phyloP scores from a whole-genome alignment of 2,113 vertebrate species.

The Camelus dromedarius region DNA sequence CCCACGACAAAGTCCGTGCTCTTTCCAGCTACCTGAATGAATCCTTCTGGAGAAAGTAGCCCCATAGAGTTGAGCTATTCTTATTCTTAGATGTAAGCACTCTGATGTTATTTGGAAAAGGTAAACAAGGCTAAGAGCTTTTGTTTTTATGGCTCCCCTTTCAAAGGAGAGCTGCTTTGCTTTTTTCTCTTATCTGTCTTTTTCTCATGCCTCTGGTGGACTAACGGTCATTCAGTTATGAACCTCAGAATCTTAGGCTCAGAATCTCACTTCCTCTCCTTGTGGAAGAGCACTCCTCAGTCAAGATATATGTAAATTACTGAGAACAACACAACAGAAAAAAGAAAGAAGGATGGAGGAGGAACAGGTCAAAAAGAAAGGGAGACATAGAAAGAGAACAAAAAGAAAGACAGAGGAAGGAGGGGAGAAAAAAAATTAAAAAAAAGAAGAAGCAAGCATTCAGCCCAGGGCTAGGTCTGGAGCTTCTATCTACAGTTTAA shows the following conservation, averaged over 20 bases:
- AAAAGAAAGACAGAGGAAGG: neutral
- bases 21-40: neutral
- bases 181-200: neutral
- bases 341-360: neutral
- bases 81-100: neutral
- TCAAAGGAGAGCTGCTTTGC: constrained; percentile 4
- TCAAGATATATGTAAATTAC: neutral
- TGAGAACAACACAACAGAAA: neutral
- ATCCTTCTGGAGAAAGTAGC: neutral
- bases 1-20: neutral
- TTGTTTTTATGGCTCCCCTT: constrained; percentile 9
- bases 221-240: neutral
- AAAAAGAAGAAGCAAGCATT: neutral
- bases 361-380: neutral
- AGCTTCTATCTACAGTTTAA: neutral
- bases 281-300: neutral
- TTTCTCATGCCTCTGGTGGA: constrained; percentile 7
- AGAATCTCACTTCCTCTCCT: neutral
- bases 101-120: neutral
- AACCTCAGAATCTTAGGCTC: neutral
- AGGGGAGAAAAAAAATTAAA: neutral
- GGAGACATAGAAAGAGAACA: neutral
- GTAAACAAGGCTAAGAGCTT: neutral
- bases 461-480: neutral
- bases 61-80: neutral